Conservation (phyloP, 1,140 invertebrate genomes). For the Phthorimaea operculella region DNA sequence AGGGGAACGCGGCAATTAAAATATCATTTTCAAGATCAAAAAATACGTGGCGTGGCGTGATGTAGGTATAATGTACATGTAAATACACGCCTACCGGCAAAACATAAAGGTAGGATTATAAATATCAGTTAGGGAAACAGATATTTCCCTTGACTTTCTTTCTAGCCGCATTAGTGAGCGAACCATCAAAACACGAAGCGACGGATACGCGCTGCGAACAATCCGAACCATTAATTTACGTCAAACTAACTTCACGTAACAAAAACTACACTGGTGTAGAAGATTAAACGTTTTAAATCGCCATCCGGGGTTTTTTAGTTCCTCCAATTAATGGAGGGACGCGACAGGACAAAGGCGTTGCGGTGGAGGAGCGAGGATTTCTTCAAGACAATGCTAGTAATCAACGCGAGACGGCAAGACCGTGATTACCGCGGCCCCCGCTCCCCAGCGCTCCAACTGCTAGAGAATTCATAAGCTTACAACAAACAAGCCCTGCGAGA, state of each 20-base stretch:
- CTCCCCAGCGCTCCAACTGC: conserved; percentile 11
- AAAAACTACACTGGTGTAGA: neutral
- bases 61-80: too few relatives aligned
- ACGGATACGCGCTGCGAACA: neutral
- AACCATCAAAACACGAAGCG: neutral
- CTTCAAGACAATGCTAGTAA: conserved; percentile 48
- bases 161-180: neutral
- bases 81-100: too few relatives aligned
- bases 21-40: too few relatives aligned
- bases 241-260: neutral
- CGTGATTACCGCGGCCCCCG: conserved; percentile 22
- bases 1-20: too few relatives aligned
- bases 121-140: neutral
- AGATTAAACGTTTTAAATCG: conserved; percentile 16
- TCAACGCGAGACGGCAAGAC: conserved; percentile 28
- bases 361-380: conserved; percentile 37
- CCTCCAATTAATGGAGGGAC: conserved; percentile 38
- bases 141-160: neutral
- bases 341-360: conserved; percentile 31
- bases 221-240: neutral
- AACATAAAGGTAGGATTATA: neutral
- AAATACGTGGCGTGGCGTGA: too few relatives aligned
- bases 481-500: conserved; percentile 28
- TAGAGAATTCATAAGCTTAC: conserved; percentile 42
- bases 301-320: conserved; percentile 27